Conservation (phyloP, 2,113 vertebrate species). For the Hiodon tergisus region DNA sequence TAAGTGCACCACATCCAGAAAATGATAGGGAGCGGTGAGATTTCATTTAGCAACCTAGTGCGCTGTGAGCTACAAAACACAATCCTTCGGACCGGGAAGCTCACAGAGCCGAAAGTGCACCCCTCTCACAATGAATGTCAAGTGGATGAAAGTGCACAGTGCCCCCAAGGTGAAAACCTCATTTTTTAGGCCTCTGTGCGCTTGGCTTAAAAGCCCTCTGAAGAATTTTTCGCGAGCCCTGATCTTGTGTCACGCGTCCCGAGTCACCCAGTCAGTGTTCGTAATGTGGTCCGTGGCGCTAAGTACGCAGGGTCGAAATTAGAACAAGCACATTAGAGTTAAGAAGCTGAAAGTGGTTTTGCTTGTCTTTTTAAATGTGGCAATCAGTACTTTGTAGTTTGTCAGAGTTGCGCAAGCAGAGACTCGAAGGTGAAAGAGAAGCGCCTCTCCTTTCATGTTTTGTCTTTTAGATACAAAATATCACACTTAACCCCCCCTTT, state of each 20-base stretch:
- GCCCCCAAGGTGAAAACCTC: background rate
- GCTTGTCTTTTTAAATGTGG: constrained; percentile 42
- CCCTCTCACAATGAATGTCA: constrained; percentile 11
- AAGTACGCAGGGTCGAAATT: background rate
- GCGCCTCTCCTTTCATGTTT: constrained; percentile 30
- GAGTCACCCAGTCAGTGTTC: background rate
- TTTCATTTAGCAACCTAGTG: background rate
- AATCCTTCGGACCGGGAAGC: background rate
- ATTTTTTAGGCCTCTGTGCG: background rate
- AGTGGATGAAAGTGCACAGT: constrained; percentile 9
- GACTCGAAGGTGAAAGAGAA: constrained; percentile 27
- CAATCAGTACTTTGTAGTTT: background rate
- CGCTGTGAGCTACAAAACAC: background rate
- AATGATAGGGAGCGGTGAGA: constrained; percentile 8
- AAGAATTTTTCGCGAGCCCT: background rate
- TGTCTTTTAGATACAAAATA: constrained; percentile 33
- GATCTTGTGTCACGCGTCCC: background rate
- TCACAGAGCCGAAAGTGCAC: background rate
- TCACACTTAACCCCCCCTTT: constrained; percentile 18
- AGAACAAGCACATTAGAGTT: background rate
- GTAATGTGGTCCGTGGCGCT: background rate
- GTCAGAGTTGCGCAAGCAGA: constrained; percentile 16
- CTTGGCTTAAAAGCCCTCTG: background rate
- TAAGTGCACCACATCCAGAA: constrained; percentile 1
- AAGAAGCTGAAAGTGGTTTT: background rate